Evolutionary conservation across 2,888 invertebrate genomes (phyloP), one percentile per base, ranked within the genome.

Genomic region (Caenorhabditis sp.): DNA sequence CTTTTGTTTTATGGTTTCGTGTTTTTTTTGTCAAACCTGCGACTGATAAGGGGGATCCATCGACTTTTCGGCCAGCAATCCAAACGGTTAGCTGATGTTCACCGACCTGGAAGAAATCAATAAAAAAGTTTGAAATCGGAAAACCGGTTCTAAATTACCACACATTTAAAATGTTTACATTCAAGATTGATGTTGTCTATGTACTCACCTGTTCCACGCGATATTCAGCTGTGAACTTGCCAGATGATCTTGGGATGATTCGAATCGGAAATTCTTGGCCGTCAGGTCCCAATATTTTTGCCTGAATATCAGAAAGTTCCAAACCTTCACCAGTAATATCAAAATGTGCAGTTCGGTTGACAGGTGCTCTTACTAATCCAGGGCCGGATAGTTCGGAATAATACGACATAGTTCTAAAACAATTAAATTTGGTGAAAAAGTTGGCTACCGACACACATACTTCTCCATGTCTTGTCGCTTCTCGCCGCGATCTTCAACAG

Each of bases 71-170:
- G 75, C 95, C 95, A 81, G 93, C 93, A 79, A 95, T 93, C 71
- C 92, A 90, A 87, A 95, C 94, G 90, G 95, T 95, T 84, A 97
- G 93, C 75, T 94, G 91, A 89, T 97, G 95, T 77, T 94, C 95
- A 26, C 89, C 88, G 58, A 84, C 78, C 80, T 81, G 31, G 26
- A 71, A 58, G 31, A 43, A 36, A 6, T 21, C 31, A 27, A 17
- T 23, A 26, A 49, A 49, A 8, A 4, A 12, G 6, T 10, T 3
- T 12, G 14, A 10, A 17, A 17, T 6, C 6, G 17, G 17, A 14
- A 14, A 43, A 43, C 43, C 43, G 43, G 43, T 43, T 43, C 2
- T 43, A 51, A 57, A 24, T 50, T 62, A 43, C 26, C 17, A 26
- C 31, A 60, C 26, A 50, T 24, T 43, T 43, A 10, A 17, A 10